phyloP scores from a whole-genome alignment of 1,140 invertebrate species.

The Wiebesia pumilae region DNA sequence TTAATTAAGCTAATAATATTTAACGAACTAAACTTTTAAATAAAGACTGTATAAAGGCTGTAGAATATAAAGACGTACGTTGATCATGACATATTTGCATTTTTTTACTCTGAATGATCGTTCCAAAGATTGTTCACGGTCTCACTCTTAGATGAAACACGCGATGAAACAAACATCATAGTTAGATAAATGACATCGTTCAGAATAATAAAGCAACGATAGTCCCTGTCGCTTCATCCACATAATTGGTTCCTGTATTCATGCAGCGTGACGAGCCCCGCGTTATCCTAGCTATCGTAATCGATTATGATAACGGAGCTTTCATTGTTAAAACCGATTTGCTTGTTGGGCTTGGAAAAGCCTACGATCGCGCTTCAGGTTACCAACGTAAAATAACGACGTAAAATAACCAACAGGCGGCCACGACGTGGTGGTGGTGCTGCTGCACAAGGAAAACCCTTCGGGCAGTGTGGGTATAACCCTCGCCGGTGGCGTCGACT shows the following conservation, averaged over 20 bases:
- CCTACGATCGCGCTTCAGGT: too few relatives aligned
- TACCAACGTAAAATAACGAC: background rate
- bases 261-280: too few relatives aligned
- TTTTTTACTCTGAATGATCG: background rate
- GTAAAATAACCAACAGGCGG: constrained; percentile 29
- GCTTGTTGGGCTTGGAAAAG: too few relatives aligned
- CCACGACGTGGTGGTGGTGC: constrained; percentile 53
- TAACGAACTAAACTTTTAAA: background rate
- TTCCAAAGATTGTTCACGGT: background rate
- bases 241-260: too few relatives aligned
- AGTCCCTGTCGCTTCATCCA: too few relatives aligned
- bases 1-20: background rate
- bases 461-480: constrained; percentile 90
- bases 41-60: background rate
- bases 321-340: too few relatives aligned
- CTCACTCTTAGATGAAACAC: background rate
- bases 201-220: too few relatives aligned
- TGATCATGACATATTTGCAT: background rate
- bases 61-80: background rate
- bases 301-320: too few relatives aligned
- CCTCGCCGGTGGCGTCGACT: constrained; percentile 90
- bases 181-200: too few relatives aligned
- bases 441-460: constrained; percentile 79
- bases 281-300: too few relatives aligned
- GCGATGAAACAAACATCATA: too few relatives aligned